Conservation (phyloP, 1,140 invertebrate genomes). For the Hyposmocoma kahamanoa region DNA sequence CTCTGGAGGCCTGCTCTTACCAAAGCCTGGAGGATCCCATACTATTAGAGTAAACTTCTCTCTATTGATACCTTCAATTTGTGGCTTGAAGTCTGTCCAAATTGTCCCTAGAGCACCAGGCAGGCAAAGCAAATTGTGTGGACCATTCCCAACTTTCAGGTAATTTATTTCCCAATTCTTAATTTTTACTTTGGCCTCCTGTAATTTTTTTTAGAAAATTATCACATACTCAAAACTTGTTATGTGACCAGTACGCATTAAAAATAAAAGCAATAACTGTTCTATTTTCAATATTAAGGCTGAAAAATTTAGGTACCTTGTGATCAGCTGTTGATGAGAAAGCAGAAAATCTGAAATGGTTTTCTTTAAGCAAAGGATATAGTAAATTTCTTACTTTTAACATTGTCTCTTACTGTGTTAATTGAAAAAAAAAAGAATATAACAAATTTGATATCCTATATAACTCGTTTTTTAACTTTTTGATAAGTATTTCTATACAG, state of each 20-base stretch:
- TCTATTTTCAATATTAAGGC: not conserved
- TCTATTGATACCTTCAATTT: constrained; percentile 81
- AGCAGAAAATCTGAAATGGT: constrained; percentile 2
- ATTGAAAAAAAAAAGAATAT: too few species aligned
- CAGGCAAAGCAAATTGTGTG: constrained; percentile 80
- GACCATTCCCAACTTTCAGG: constrained; percentile 80
- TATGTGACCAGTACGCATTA: too few species aligned
- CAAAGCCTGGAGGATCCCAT: constrained; percentile 93
- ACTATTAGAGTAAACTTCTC: constrained; percentile 84
- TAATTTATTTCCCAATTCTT: constrained; percentile 79
- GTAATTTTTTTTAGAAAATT: too few species aligned
- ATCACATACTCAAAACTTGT: too few species aligned
- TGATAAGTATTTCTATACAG: too few species aligned
- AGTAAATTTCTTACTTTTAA: constrained; percentile 1
- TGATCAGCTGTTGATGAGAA: constrained; percentile 17
- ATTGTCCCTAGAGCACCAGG: constrained; percentile 86
- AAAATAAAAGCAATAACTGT: not conserved
- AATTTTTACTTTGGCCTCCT: constrained; percentile 73
- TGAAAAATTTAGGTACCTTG: constrained; percentile 27
- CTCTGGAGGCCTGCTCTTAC: constrained; percentile 85
- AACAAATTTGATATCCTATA: too few species aligned
- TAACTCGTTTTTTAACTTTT: too few species aligned
- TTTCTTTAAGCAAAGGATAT: not conserved
- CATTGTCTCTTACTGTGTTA: too few species aligned
- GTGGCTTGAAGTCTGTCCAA: constrained; percentile 88